A percentile compares a stretch with the other conserved stretches of the same genome.
Evolutionary conservation across 2,113 vertebrate species (phyloP).

Genomic region (Emydura subglobosa): DNA sequence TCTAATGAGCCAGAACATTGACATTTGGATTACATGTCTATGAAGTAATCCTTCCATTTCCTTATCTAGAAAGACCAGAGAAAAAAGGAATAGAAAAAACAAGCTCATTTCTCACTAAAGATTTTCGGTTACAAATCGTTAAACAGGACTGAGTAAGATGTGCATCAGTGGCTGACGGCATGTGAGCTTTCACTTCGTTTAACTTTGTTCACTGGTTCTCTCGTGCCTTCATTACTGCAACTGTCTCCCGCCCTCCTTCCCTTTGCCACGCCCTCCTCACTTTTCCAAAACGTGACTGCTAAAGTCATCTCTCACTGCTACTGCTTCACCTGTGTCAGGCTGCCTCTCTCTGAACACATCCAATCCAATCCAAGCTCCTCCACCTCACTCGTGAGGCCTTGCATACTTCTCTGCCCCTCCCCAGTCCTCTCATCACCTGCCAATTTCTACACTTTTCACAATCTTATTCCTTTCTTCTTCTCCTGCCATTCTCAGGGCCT

Average conservation of each 20-base stretch:
- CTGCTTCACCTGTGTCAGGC: not conserved
- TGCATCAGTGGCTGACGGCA: not conserved
- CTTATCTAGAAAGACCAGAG: slow-evolving; percentile 70
- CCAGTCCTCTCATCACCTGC: not conserved
- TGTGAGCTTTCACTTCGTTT: not conserved
- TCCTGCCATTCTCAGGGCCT: fast-evolving
- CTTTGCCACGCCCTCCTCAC: not conserved
- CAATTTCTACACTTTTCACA: fast-evolving
- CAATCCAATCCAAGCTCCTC: fast-evolving
- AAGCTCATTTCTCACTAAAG: slow-evolving; percentile 32
- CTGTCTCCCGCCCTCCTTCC: fast-evolving
- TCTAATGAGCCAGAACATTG: slow-evolving; percentile 79
- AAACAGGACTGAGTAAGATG: slow-evolving; percentile 22
- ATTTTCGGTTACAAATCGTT: slow-evolving; percentile 5
- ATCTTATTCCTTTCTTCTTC: not conserved
- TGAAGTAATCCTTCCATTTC: slow-evolving; percentile 80
- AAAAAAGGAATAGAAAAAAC: slow-evolving; percentile 54
- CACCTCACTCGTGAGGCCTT: fast-evolving
- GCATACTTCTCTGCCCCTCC: fast-evolving
- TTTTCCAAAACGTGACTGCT: fast-evolving
- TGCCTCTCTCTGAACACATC: fast-evolving
- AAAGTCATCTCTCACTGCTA: fast-evolving
- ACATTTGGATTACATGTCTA: slow-evolving; percentile 71
- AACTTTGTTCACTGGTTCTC: not conserved
- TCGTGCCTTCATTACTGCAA: fast-evolving